phyloP scores from a whole-genome alignment of 2,888 invertebrate species.

The Apotomis turbidana region DNA sequence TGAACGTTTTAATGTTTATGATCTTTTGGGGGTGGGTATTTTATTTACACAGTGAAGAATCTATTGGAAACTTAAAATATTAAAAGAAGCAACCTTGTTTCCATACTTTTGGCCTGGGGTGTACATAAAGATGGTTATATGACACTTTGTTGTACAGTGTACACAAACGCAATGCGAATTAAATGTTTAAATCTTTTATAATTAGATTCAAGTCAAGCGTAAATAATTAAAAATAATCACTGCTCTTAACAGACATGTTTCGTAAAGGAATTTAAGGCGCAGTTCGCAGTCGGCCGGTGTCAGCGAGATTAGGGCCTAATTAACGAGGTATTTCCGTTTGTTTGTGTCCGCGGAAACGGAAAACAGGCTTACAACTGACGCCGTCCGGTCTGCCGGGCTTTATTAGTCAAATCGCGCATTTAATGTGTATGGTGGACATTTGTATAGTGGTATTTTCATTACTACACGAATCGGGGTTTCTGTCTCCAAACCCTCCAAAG shows the following conservation, averaged over 20 bases:
- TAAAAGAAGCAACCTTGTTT: no score
- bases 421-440: neutral
- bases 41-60: no score
- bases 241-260: conserved; percentile 19
- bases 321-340: conserved; percentile 47
- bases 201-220: neutral
- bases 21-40: no score
- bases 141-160: no score
- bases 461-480: no score
- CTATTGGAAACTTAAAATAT: no score
- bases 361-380: conserved; percentile 17
- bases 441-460: neutral
- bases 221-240: conserved; percentile 24
- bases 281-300: conserved; percentile 16
- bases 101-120: no score
- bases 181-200: neutral
- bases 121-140: no score
- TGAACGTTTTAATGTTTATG: no score
- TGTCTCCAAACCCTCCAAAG: no score
- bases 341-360: conserved; percentile 28
- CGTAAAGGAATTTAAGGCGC: conserved; percentile 22
- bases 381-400: conserved; percentile 1
- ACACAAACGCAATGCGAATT: no score
- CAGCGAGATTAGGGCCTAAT: conserved; percentile 41
- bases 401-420: neutral